Evolutionary conservation across 2,797 vertebrate species (phyloP).

Genomic region (Rhynchotus rufescens): DNA sequence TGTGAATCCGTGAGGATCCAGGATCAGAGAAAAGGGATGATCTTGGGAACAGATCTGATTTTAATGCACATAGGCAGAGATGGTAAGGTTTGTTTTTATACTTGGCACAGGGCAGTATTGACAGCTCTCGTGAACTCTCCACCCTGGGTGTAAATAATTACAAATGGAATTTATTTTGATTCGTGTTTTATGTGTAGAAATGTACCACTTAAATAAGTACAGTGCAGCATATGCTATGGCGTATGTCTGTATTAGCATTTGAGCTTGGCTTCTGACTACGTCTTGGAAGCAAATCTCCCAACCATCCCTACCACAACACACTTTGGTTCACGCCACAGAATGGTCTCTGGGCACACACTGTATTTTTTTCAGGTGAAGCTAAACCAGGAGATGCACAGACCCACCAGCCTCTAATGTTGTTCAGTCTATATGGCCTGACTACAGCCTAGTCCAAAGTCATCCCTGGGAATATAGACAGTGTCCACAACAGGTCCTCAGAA

Average conservation of each 20-base stretch:
- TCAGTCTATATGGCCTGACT: neutral
- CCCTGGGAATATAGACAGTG: neutral
- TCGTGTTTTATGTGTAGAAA: neutral
- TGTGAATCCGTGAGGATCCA: neutral
- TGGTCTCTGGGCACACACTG: neutral
- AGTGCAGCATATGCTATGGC: neutral
- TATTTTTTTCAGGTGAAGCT: neutral
- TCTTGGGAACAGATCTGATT: neutral
- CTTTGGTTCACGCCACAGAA: neutral
- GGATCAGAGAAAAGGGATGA: neutral
- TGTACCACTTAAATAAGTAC: neutral
- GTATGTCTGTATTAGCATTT: neutral
- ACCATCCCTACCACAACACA: neutral
- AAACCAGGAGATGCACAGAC: neutral
- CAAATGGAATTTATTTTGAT: conserved; percentile 43
- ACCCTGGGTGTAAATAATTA: conserved; percentile 5
- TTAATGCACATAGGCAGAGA: neutral
- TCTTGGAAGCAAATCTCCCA: neutral
- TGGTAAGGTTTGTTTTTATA: neutral
- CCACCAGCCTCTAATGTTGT: neutral
- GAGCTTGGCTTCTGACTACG: neutral
- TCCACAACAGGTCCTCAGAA: neutral
- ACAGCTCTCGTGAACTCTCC: neutral
- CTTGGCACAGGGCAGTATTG: neutral
- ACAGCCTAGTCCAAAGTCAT: neutral